Evolutionary conservation across 2,797 vertebrate genomes (phyloP), one percentile per base, ranked within the genome.

Genomic region (Cuculus canorus): DNA sequence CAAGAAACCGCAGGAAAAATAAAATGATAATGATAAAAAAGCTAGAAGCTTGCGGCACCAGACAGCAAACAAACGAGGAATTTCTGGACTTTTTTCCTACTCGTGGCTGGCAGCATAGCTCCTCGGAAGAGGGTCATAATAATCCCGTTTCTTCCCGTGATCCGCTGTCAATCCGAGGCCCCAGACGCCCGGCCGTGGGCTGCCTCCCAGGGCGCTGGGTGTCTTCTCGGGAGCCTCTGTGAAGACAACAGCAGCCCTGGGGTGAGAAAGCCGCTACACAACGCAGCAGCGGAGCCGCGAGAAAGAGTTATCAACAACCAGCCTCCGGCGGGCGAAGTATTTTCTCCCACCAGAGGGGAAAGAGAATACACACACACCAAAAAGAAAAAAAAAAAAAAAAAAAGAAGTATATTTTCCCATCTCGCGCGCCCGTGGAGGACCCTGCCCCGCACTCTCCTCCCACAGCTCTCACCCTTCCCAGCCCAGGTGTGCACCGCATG

Each of bases 191-290:
- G 35, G 65, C 72, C n/a, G 66, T 2, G 37, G 47, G 92, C 21
- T 45, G 73, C 37, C 91, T 78, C 69, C 37, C 80, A 65, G 59
- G 71, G 66, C 39, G n/a, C 93, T 32, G 84, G 66, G 30, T n/a
- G 39, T n/a, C 88, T 79, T 90, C 91, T 80, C 85, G 82, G 93
- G 93, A 90, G 90, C 77, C 94, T 60, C 98, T 98, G 97, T 48
- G 93, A 81, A 97, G 96, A 97, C 73, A 98, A 98, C 52, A 94
- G 95, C 88, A 92, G 77, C 63, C 82, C 60, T 88, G 85, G 73
- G 76, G 25, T 97, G 66, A 97, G 94, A 82, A 32, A 81, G 37
- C 48, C 52, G 60, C 43, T 41, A 48, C 80, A 48, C 75, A 72
- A 41, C 27, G 70, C 77, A 54, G 35, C 35, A 32, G 78, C 56